Evolutionary conservation across 2,888 invertebrate species (phyloP).

Genomic region (Ernsta delagoae): DNA sequence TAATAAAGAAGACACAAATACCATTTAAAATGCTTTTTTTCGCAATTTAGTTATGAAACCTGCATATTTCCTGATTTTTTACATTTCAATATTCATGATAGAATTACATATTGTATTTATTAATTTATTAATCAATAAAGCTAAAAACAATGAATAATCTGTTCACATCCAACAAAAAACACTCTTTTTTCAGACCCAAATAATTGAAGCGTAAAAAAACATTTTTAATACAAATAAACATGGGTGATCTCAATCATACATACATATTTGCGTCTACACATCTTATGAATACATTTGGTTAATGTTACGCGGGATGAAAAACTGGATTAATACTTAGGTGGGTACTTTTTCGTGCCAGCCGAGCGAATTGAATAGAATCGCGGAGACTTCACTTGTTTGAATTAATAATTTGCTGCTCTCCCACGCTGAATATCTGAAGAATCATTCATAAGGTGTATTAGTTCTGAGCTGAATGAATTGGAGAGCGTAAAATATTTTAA

Average conservation of each 20-base stretch:
- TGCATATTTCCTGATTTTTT: too few relatives aligned
- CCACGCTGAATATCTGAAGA: neutral
- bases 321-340: constrained; percentile 46
- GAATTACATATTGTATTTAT: too few relatives aligned
- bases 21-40: too few relatives aligned
- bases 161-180: neutral
- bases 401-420: constrained; percentile 1
- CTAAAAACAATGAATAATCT: too few relatives aligned
- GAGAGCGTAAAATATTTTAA: neutral
- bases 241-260: constrained; percentile 28
- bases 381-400: neutral
- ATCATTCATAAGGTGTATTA: constrained; percentile 3
- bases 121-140: too few relatives aligned
- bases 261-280: constrained; percentile 44
- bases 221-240: constrained; percentile 25
- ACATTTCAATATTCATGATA: too few relatives aligned
- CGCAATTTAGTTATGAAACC: too few relatives aligned
- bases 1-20: too few relatives aligned
- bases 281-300: constrained; percentile 66
- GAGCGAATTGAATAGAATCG: constrained; percentile 8
- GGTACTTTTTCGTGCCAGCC: neutral
- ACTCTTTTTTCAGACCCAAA: neutral
- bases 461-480: neutral
- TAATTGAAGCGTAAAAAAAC: neutral
- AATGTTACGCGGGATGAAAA: constrained; percentile 53